Percentiles rank a stretch among this genome's conserved stretches.
phyloP scores from a whole-genome alignment of 2,888 invertebrate genomes.

The Netelia virgata region DNA sequence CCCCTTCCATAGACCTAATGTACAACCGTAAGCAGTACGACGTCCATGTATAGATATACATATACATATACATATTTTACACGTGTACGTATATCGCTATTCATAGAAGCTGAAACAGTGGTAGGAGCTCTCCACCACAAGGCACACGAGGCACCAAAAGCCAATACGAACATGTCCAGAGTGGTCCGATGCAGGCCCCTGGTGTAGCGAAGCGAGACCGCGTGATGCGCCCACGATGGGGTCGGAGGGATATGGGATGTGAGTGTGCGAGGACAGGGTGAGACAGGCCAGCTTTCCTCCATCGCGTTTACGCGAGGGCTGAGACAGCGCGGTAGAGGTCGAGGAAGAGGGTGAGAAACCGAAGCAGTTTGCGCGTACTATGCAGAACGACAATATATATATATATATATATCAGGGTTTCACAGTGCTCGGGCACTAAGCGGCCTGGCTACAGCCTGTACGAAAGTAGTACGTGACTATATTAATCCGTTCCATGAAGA shows the following conservation, averaged over 20 bases:
- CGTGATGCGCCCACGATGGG: slow-evolving; percentile 29
- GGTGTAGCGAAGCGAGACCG: slow-evolving; percentile 44
- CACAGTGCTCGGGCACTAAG: no score
- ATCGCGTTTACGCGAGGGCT: slow-evolving; percentile 38
- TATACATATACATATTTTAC: not conserved
- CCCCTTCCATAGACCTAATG: slow-evolving; percentile 48
- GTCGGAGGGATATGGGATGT: slow-evolving; percentile 47
- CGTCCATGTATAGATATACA: not conserved
- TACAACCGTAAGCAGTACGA: slow-evolving; percentile 18
- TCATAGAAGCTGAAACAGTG: slow-evolving; percentile 47
- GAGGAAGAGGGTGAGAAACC: slow-evolving; percentile 34
- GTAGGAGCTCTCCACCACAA: slow-evolving; percentile 56
- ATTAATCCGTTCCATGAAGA: no score
- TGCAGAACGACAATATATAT: not conserved
- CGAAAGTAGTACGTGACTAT: no score
- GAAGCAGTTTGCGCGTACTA: slow-evolving; percentile 6
- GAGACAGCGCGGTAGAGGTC: slow-evolving; percentile 38
- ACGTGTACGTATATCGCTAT: slow-evolving; percentile 10
- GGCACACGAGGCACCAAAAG: slow-evolving; percentile 56
- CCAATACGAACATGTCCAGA: slow-evolving; percentile 60
- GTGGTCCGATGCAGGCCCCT: slow-evolving; percentile 43
- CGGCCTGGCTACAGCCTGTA: no score
- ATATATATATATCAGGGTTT: no score
- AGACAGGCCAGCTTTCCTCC: slow-evolving; percentile 32
- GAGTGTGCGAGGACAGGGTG: not conserved